Evolutionary conservation across 2,888 invertebrate genomes (phyloP).

Genomic region (Heliconius ismenius): DNA sequence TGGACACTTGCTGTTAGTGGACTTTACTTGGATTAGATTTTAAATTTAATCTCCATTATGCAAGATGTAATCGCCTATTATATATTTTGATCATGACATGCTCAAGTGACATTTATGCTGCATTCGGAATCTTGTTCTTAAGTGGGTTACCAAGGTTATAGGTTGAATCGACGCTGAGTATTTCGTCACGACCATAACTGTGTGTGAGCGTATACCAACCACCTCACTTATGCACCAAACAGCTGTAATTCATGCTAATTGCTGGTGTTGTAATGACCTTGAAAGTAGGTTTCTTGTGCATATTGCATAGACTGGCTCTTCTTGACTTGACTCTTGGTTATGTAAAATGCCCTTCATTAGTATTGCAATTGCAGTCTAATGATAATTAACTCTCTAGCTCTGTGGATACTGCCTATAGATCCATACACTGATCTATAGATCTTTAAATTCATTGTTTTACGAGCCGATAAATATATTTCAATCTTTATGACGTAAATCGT

Average conservation of each 20-base stretch:
- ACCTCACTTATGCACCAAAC: constrained; percentile 55
- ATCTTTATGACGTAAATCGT: background rate
- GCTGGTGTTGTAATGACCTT: constrained; percentile 59
- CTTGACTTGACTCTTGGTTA: constrained; percentile 42
- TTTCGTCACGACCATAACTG: constrained; percentile 38
- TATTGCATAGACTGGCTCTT: constrained; percentile 37
- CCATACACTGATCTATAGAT: too few relatives aligned
- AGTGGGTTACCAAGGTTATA: constrained; percentile 37
- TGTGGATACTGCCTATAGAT: background rate
- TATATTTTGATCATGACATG: constrained; percentile 16
- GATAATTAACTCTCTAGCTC: constrained; percentile 19
- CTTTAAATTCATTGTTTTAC: background rate
- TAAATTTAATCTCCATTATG: background rate
- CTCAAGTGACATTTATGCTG: constrained; percentile 13
- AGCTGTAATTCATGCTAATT: constrained; percentile 64
- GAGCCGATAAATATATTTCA: background rate
- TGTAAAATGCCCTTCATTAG: constrained; percentile 38
- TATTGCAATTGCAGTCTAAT: constrained; percentile 30
- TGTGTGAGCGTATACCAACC: constrained; percentile 34
- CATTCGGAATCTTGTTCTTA: constrained; percentile 29
- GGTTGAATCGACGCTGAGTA: constrained; percentile 36
- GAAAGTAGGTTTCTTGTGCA: constrained; percentile 47
- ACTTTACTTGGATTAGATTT: background rate
- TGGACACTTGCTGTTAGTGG: background rate
- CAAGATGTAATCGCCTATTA: background rate